Base-by-base conservation (phyloP, 2,113 vertebrate genomes). In the Brienomyrus brachyistius region DNA sequence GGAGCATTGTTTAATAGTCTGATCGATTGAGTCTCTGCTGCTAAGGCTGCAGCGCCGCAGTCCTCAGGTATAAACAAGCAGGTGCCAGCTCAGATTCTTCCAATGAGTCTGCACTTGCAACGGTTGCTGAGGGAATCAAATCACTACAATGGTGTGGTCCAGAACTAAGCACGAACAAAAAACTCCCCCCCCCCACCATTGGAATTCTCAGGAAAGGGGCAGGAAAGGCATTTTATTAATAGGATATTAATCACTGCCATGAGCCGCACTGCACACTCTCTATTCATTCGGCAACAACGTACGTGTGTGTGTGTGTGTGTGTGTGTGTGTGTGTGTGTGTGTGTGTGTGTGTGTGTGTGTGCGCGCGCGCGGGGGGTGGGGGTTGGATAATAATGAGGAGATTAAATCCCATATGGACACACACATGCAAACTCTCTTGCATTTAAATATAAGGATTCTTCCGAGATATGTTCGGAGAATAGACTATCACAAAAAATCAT, bases 201-300 rank as follows among this genome's bases (percentile, higher is more conserved):
- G 54, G 56, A 50, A 90, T 56, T 70, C 89, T 31, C 83, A 90
- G 56, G 27, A 59, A 90, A 90, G 52, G 47, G 47, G 54, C 19
- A 52, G 1, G 21, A 90, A 62, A 74, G 11, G 31, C 19, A 45
- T 83, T n/a, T 47, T 87, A 90, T 90, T 77, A 87, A 90, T 77
- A 87, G 85, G 45, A 87, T 51, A 31, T 47, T 90, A 87, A 90
- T 87, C 89, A 90, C 62, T 87, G 21, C 50, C 85, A 54, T 23
- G n/a, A 54, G 5, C 48, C 21, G 50, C 35, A 45, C 70, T 52
- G 43, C 27, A 51, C 45, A 11, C 10, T 51, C 48, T 54, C 62
- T 10, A 43, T 51, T 87, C 59, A 31, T 43, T 47, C 48, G 85
- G 35, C 85, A 54, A 19, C 50, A 27, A 35, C 15, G 43, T 84